Evolutionary conservation across 2,113 vertebrate species (phyloP).

Genomic region (Sinocyclocheilus rhinocerous): DNA sequence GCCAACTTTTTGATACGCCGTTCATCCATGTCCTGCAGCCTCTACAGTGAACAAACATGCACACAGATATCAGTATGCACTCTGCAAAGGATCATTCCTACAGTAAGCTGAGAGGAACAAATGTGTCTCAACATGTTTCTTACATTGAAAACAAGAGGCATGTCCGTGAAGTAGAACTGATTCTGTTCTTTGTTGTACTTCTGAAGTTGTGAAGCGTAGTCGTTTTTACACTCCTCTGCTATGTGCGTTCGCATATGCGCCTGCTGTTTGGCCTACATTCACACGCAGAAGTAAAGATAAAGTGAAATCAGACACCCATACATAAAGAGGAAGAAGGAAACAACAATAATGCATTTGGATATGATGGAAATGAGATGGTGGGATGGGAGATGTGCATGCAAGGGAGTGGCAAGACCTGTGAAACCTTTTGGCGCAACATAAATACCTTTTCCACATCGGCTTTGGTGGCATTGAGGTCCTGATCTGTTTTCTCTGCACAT

Average conservation of each 20-base stretch:
- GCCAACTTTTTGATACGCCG: conserved; percentile 76
- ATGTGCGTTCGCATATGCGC: conserved; percentile 82
- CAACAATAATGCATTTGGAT: conserved; percentile 24
- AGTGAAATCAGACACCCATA: conserved; percentile 20
- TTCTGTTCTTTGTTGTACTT: conserved; percentile 88
- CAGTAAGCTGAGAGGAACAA: background rate
- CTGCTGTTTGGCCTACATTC: conserved; percentile 84
- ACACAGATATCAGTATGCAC: background rate
- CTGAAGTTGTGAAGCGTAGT: conserved; percentile 86
- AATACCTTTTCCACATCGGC: conserved; percentile 89
- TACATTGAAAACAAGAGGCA: conserved; percentile 87
- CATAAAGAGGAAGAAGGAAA: conserved; percentile 1
- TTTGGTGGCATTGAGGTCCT: conserved; percentile 90
- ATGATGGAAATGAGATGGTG: conserved; percentile 23
- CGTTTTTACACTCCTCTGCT: conserved; percentile 89
- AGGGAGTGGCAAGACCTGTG: background rate
- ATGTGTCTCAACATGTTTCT: conserved; percentile 55
- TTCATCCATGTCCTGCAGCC: conserved; percentile 88
- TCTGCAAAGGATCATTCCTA: background rate
- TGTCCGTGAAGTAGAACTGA: conserved; percentile 86
- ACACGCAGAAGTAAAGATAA: conserved; percentile 32
- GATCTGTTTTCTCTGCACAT: conserved; percentile 83
- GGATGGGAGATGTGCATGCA: conserved; percentile 11
- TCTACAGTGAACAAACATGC: conserved; percentile 67
- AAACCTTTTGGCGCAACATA: background rate